These are phyloP conservation scores for Diogma glabrata DNA, from an alignment of 2,888 invertebrate species.

Conservation along the genomic window DNA sequence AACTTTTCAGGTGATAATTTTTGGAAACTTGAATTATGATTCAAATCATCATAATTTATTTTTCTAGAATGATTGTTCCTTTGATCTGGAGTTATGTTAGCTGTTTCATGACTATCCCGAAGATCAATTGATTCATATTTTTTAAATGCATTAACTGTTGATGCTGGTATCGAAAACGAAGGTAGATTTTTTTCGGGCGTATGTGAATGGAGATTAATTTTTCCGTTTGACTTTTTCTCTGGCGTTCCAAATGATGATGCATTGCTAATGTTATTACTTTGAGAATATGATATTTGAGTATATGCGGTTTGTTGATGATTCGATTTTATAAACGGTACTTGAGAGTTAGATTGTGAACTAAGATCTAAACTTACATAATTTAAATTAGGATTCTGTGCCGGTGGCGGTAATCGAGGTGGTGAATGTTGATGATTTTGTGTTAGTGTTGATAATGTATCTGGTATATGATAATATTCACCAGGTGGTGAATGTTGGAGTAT, in stretches of 20 bases:
- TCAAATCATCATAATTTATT: slow-evolving; percentile 29
- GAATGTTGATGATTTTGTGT: background rate
- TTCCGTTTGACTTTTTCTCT: slow-evolving; percentile 8
- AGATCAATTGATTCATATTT: background rate
- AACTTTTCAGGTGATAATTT: slow-evolving; percentile 32
- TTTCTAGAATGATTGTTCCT: no score
- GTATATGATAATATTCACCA: background rate
- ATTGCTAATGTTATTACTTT: slow-evolving; percentile 8
- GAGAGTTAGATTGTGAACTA: slow-evolving; percentile 10
- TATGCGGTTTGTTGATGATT: slow-evolving; percentile 11
- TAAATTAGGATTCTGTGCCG: slow-evolving; percentile 12
- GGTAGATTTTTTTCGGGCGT: slow-evolving; percentile 17
- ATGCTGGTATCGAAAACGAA: background rate
- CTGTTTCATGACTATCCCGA: no score
- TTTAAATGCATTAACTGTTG: background rate
- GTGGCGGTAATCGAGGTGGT: background rate
- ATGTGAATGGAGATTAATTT: slow-evolving; percentile 17
- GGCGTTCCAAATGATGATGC: slow-evolving; percentile 4
- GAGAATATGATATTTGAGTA: slow-evolving; percentile 12
- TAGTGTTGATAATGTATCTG: no score
- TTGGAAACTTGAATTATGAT: slow-evolving; percentile 32
- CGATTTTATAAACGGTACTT: slow-evolving; percentile 6
- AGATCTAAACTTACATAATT: slow-evolving; percentile 17
- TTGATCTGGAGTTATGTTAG: no score
- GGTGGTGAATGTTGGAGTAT: slow-evolving; percentile 10